These are phyloP conservation scores for Panopea generosa DNA, from an alignment of 2,888 invertebrate species.

Conservation along the genomic window DNA sequence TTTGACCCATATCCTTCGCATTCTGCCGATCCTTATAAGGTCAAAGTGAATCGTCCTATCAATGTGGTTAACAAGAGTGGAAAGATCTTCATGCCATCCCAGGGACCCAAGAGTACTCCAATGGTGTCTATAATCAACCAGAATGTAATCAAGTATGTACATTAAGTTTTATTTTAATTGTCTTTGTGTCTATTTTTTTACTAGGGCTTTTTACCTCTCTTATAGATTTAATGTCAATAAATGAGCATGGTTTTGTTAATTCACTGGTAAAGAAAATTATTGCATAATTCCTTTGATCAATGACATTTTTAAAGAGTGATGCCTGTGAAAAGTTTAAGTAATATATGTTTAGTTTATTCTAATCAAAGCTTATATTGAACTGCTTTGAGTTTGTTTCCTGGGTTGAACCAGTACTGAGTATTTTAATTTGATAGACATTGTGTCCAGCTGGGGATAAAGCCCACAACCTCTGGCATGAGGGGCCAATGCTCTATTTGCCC, in stretches of 20 bases:
- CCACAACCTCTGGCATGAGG: no score
- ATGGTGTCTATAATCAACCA: slow-evolving; percentile 82
- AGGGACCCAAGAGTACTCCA: slow-evolving; percentile 83
- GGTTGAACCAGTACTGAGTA: no score
- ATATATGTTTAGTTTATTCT: no score
- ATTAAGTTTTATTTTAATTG: neutral
- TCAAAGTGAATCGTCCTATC: slow-evolving; percentile 73
- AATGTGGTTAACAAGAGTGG: slow-evolving; percentile 84
- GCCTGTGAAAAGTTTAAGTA: no score
- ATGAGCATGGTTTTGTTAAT: neutral
- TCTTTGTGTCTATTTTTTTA: neutral
- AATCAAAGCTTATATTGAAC: no score
- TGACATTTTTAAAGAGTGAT: neutral
- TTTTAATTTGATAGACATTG: no score
- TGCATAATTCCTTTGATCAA: neutral
- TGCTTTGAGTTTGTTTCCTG: no score
- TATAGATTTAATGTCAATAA: neutral
- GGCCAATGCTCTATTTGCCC: no score
- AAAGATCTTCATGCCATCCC: slow-evolving; percentile 83
- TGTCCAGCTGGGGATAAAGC: no score
- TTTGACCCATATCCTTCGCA: slow-evolving; percentile 85
- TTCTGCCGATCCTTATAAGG: slow-evolving; percentile 81
- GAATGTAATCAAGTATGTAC: slow-evolving; percentile 82
- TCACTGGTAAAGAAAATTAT: neutral
- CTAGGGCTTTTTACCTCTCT: neutral